A percentile compares a stretch with the other conserved stretches of the same genome.
phyloP scores from a whole-genome alignment of 2,888 invertebrate species.

The Luperina testacea region DNA sequence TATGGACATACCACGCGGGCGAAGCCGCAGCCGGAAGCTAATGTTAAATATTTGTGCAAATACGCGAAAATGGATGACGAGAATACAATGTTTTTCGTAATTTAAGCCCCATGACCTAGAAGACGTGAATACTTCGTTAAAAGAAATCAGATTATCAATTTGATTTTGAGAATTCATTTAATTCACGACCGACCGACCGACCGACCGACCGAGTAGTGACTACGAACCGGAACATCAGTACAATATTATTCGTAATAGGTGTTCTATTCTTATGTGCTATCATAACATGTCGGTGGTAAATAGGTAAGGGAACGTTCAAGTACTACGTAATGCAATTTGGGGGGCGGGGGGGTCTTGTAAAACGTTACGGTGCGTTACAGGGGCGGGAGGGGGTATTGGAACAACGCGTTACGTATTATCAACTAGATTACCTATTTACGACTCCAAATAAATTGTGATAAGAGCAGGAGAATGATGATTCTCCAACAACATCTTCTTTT shows the following conservation, averaged over 20 bases:
- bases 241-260: background rate
- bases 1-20: too few relatives aligned
- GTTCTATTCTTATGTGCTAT: background rate
- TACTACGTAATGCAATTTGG: too few relatives aligned
- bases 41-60: background rate
- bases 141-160: background rate
- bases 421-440: background rate
- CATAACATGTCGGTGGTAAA: background rate
- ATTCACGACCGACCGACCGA: too few relatives aligned
- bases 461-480: too few relatives aligned
- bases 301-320: background rate
- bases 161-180: background rate
- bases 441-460: too few relatives aligned
- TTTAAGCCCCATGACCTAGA: background rate
- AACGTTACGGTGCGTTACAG: too few relatives aligned
- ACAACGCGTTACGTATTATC: too few relatives aligned
- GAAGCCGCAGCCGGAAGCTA: too few relatives aligned
- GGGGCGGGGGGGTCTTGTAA: too few relatives aligned
- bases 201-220: too few relatives aligned
- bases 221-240: background rate
- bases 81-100: background rate
- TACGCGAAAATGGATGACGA: background rate
- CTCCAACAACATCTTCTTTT: too few relatives aligned
- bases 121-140: background rate
- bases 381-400: too few relatives aligned